Percentiles rank a stretch among this genome's conserved stretches.
phyloP scores from a whole-genome alignment of 2,888 invertebrate species.

The Cepaea hortensis region DNA sequence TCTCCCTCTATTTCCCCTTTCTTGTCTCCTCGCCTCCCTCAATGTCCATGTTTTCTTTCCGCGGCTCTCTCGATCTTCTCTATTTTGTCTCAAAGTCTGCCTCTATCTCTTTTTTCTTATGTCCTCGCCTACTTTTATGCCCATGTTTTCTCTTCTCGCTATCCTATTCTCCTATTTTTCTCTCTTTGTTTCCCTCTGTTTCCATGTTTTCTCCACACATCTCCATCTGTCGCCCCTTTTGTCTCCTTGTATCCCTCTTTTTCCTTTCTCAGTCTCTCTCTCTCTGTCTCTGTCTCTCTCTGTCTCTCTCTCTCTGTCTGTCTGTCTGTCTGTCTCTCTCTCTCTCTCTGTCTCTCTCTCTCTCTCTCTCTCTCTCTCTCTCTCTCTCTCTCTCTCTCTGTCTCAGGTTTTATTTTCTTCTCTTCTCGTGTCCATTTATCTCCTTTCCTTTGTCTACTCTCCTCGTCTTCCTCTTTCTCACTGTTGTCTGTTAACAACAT shows the following conservation, averaged over 20 bases:
- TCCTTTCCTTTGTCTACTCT: background rate
- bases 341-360: no score
- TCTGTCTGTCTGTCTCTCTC: background rate
- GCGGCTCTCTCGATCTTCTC: no score
- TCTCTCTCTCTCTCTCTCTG: no score
- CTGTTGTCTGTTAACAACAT: background rate
- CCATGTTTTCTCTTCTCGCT: background rate
- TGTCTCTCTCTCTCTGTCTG: slow-evolving; percentile 20
- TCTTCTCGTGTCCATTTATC: slow-evolving; percentile 3
- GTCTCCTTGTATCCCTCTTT: background rate
- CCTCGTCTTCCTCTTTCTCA: background rate
- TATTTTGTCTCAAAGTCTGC: no score
- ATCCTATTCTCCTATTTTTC: background rate
- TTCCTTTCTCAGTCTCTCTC: no score
- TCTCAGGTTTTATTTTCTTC: no score
- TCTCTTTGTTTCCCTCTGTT: background rate
- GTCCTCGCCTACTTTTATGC: background rate
- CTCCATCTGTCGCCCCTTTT: background rate
- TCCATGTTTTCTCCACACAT: background rate
- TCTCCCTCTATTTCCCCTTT: no score
- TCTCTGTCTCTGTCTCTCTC: slow-evolving; percentile 5
- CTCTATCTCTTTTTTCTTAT: no score
- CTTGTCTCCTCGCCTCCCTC: no score
- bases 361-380: no score
- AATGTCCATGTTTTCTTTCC: no score